phyloP scores from a whole-genome alignment of 2,113 vertebrate species.

The Rhinopithecus roxellana region DNA sequence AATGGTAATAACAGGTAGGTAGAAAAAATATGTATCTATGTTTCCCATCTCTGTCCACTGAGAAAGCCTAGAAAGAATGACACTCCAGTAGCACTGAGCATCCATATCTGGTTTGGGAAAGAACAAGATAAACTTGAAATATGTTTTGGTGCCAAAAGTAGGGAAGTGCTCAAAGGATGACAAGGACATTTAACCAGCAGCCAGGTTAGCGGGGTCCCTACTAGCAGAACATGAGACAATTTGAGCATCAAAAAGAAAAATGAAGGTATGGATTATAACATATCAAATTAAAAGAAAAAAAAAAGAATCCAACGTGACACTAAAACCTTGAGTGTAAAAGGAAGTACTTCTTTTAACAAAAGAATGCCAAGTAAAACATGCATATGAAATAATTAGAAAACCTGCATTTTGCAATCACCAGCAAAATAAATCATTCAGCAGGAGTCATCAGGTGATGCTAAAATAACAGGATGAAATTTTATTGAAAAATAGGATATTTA shows the following conservation, averaged over 20 bases:
- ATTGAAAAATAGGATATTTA: neutral
- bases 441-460: neutral
- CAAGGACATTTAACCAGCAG: neutral
- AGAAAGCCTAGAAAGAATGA: neutral
- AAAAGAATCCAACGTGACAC: neutral
- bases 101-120: neutral
- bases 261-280: neutral
- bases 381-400: neutral
- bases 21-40: neutral
- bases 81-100: neutral
- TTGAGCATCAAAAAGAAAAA: neutral
- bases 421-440: neutral
- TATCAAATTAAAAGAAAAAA: neutral
- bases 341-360: neutral
- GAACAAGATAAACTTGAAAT: neutral
- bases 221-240: neutral
- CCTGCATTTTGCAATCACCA: neutral
- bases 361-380: neutral
- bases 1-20: neutral
- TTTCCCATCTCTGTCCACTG: neutral
- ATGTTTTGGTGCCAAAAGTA: neutral
- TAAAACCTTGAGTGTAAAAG: neutral
- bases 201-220: neutral
- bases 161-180: neutral
- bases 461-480: neutral